A percentile compares a stretch with the other conserved stretches of the same genome.
phyloP scores from a whole-genome alignment of 2,113 vertebrate species.

The Dipodomys spectabilis region DNA sequence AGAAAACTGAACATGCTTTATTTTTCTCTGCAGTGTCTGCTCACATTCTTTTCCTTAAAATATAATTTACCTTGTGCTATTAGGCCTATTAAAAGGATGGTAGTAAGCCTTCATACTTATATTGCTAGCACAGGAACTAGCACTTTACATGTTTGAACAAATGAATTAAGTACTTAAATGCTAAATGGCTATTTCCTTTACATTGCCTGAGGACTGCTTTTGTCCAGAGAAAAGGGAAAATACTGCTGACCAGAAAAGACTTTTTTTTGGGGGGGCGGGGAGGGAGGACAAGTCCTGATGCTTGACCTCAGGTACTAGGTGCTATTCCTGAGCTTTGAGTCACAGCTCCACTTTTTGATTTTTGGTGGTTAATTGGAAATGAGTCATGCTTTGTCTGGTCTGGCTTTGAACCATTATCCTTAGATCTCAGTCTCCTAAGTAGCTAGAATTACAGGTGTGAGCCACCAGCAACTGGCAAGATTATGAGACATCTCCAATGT shows the following conservation, averaged over 20 bases:
- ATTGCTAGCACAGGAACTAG: not conserved
- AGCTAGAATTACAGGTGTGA: no score
- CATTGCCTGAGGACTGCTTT: not conserved
- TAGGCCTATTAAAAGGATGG: not conserved
- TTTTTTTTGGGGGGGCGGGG: not conserved
- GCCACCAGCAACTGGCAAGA: no score
- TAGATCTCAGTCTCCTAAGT: no score
- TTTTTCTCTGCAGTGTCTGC: not conserved
- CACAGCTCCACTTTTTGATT: no score
- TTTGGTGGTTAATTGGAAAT: no score
- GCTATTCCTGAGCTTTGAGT: no score
- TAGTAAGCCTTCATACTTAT: not conserved
- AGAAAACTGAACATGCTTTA: not conserved
- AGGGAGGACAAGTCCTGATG: no score
- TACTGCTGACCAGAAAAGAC: slow-evolving; percentile 6
- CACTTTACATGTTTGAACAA: not conserved
- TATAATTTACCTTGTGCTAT: not conserved
- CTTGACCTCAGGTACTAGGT: not conserved
- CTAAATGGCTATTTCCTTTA: not conserved
- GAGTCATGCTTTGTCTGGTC: no score
- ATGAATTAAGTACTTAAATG: not conserved
- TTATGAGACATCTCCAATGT: no score
- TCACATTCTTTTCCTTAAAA: not conserved
- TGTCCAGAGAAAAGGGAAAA: slow-evolving; percentile 12
- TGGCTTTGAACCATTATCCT: no score